phyloP scores from a whole-genome alignment of 2,113 vertebrate genomes.

The Muntiacus muntjak region DNA sequence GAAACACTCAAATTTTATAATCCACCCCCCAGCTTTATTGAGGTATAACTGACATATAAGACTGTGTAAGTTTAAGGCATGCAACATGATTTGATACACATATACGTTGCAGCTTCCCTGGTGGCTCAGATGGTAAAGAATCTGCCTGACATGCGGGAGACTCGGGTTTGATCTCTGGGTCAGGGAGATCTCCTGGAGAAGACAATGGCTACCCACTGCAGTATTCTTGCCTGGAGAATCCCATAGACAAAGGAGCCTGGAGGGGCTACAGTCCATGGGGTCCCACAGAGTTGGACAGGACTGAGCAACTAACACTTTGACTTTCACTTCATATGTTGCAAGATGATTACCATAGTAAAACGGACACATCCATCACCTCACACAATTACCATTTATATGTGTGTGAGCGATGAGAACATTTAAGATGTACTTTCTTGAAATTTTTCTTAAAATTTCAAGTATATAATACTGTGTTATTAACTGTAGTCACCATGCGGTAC shows the following conservation, averaged over 20 bases:
- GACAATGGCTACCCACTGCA: background rate
- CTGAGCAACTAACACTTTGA: background rate
- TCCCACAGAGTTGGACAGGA: background rate
- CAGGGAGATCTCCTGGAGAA: background rate
- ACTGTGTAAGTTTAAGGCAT: background rate
- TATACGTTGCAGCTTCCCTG: background rate
- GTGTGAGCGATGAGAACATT: background rate
- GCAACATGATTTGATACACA: background rate
- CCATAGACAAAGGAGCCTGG: background rate
- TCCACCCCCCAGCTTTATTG: background rate
- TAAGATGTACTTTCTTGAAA: background rate
- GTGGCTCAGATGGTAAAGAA: background rate
- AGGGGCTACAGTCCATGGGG: background rate
- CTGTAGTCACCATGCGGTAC: background rate
- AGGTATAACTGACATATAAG: background rate
- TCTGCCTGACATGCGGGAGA: background rate
- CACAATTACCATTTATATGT: background rate
- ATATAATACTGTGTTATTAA: background rate
- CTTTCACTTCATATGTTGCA: background rate
- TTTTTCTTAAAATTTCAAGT: background rate
- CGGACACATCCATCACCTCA: background rate
- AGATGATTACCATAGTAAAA: background rate
- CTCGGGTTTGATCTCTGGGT: background rate
- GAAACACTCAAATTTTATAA: slow-evolving; percentile 47
- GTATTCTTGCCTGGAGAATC: background rate